These are phyloP conservation scores for Pseudomyrmex cubaensis DNA, from an alignment of 1,140 invertebrate species.

Conservation along the genomic window DNA sequence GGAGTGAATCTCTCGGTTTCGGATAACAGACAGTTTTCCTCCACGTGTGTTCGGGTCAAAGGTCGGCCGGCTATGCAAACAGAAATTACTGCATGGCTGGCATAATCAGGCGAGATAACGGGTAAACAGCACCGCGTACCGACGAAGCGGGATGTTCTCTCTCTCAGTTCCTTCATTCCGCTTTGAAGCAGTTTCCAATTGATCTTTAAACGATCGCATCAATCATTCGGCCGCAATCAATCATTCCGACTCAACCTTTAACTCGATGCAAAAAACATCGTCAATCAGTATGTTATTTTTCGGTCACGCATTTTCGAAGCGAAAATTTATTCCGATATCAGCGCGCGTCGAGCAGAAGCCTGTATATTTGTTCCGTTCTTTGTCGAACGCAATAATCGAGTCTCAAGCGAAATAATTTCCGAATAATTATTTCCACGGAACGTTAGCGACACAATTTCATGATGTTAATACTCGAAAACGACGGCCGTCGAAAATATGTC, in stretches of 20 bases:
- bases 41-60: slow-evolving; percentile 11
- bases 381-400: too few relatives aligned
- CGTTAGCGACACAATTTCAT: not conserved
- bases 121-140: not conserved
- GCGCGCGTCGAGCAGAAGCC: not conserved
- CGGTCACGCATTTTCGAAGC: too few relatives aligned
- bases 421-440: not conserved
- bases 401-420: too few relatives aligned
- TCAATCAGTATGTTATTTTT: not conserved
- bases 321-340: not conserved
- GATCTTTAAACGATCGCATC: slow-evolving; percentile 18
- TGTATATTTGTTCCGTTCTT: too few relatives aligned
- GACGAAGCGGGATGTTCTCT: not conserved
- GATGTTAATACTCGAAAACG: not conserved
- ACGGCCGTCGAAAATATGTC: slow-evolving; percentile 15
- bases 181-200: not conserved
- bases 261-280: not conserved
- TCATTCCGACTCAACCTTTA: not conserved
- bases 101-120: slow-evolving; percentile 25
- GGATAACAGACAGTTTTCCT: slow-evolving; percentile 7
- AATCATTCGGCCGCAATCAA: not conserved
- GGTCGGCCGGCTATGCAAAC: slow-evolving; percentile 10
- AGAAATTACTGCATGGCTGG: slow-evolving; percentile 31
- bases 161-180: slow-evolving; percentile 24
- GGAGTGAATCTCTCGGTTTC: slow-evolving; percentile 18